Base-by-base conservation (phyloP, 2,113 vertebrate genomes). In the Cacatua alba region DNA sequence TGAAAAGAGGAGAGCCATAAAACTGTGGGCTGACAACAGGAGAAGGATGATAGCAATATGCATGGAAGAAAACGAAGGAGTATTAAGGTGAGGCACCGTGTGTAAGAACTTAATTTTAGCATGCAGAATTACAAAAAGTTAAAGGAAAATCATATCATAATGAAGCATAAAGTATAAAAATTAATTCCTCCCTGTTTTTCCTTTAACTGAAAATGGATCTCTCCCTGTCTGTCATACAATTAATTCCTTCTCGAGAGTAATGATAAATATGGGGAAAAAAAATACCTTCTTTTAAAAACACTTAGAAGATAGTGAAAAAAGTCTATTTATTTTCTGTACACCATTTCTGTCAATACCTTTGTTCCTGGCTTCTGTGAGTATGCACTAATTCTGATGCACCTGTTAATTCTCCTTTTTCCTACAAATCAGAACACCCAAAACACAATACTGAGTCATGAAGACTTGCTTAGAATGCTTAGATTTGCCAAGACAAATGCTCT, bases 281-380 rank as follows among this genome's bases (percentile, higher is more conserved):
- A 20, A 37, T 3, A 31, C 8, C 17, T 44, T 55, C 24, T n/a
- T 3, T 49, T 55, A 29, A 93, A 87, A 87, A 55, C 48, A 69
- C 24, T 48, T 39, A 41, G 14, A 35, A 63, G 21, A 31, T 6
- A 80, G 16, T 20, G 23, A 76, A 70, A 91, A 70, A 33, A 21
- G 4, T 52, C 6, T 62, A 13, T 19, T 55, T 55, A 31, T 70
- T 72, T 86, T 82, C 5, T 80, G 37, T 52, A 70, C 29, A 62
- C 9, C 2, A 52, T 39, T 86, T 77, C 72, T 53, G 12, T 63
- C 35, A 87, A 28, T 62, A 64, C 8, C 33, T 75, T 62, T 13
- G 7, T 55, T 14, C 8, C 37, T 35, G 28, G 17, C 11, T 74
- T 67, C 74, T 69, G 5, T 29, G 10, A 80, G 12, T 0, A 0